Percentiles rank a stretch among this genome's conserved stretches.
Conservation (phyloP, 1,140 invertebrate genomes). For the Drosophila auraria region DNA sequence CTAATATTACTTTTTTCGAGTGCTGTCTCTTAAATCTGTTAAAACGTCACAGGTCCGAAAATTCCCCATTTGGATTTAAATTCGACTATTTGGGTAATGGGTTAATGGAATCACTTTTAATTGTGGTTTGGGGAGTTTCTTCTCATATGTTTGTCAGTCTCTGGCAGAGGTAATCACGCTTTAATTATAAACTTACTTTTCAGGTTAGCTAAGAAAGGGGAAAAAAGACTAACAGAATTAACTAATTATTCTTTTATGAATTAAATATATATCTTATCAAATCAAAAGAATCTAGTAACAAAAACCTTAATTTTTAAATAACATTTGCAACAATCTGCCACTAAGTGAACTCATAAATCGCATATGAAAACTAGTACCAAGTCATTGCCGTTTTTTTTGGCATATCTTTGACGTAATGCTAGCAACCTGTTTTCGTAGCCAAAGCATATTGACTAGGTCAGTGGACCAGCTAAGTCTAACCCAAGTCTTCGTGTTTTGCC, state of each 20-base stretch:
- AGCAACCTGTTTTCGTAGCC: constrained; percentile 57
- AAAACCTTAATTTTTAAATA: too few species aligned
- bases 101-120: background rate
- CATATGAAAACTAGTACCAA: constrained; percentile 16
- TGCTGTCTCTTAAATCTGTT: background rate
- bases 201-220: background rate
- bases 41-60: background rate
- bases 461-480: constrained; percentile 37
- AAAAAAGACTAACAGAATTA: background rate
- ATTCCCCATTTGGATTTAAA: background rate
- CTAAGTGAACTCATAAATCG: constrained; percentile 6
- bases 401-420: constrained; percentile 30
- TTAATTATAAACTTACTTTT: constrained; percentile 6
- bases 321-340: background rate
- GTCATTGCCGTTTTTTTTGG: constrained; percentile 21
- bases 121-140: constrained; percentile 9
- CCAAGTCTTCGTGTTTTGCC: constrained; percentile 19
- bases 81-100: constrained; percentile 13
- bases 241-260: background rate
- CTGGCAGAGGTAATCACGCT: background rate
- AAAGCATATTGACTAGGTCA: constrained; percentile 66
- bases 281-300: too few species aligned
- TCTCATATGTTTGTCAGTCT: constrained; percentile 1
- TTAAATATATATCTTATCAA: background rate
- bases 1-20: background rate